A percentile compares a stretch with the other conserved stretches of the same genome.
These are phyloP conservation scores for Meliscaeva auricollis DNA, from an alignment of 2,888 invertebrate genomes.

Conservation along the genomic window DNA sequence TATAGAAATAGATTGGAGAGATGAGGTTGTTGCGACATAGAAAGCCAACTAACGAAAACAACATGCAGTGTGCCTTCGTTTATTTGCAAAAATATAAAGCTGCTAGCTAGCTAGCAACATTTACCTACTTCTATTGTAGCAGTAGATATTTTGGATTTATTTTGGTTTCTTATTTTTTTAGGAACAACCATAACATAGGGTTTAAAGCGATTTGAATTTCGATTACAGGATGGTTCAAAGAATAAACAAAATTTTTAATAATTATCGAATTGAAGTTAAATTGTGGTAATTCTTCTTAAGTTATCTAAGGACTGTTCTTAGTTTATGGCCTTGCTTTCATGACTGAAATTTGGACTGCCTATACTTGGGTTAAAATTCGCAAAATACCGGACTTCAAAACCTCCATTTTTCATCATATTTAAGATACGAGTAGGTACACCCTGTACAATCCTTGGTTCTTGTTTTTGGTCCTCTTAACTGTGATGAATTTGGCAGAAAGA, in stretches of 20 bases:
- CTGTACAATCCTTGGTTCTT: not conserved
- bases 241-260: too few species aligned
- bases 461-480: not conserved
- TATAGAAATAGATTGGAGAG: constrained; percentile 53
- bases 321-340: too few species aligned
- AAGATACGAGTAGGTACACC: too few species aligned
- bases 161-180: too few species aligned
- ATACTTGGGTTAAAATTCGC: too few species aligned
- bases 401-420: not conserved
- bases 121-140: constrained; percentile 35
- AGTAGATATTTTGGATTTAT: constrained; percentile 18
- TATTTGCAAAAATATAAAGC: constrained; percentile 42
- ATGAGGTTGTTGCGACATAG: constrained; percentile 59
- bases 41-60: constrained; percentile 54
- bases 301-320: too few species aligned
- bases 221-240: not conserved
- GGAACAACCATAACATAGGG: not conserved
- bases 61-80: constrained; percentile 46
- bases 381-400: not conserved
- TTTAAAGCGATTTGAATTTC: not conserved
- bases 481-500: constrained; percentile 41
- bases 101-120: not conserved
- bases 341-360: too few species aligned
- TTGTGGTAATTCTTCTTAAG: too few species aligned
- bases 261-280: too few species aligned